phyloP scores from a whole-genome alignment of 2,797 vertebrate genomes.

The Halcyon badia region DNA sequence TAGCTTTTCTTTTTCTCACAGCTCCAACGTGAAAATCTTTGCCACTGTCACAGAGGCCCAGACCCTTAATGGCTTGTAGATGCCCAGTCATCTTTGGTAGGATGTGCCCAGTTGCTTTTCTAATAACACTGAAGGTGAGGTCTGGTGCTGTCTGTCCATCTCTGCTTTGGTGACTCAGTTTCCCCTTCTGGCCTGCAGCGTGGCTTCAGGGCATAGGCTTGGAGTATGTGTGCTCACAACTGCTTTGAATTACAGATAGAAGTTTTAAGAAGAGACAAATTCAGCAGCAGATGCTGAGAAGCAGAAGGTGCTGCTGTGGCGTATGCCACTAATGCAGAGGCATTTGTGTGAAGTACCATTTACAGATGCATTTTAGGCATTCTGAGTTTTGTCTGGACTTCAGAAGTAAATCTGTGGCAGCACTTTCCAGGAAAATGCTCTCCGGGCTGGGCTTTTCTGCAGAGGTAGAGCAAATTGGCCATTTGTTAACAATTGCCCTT shows the following conservation, averaged over 20 bases:
- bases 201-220: neutral
- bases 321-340: neutral
- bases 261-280: neutral
- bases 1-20: neutral
- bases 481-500: accelerated
- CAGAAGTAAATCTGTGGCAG: neutral
- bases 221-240: neutral
- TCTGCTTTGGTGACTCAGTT: neutral
- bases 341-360: neutral
- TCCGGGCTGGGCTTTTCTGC: neutral
- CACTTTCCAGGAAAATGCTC: neutral
- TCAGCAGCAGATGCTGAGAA: neutral
- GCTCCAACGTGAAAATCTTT: neutral
- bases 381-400: neutral
- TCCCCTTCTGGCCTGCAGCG: neutral
- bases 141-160: neutral
- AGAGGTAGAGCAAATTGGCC: neutral
- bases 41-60: accelerated
- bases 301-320: neutral
- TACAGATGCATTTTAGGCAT: neutral
- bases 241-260: neutral
- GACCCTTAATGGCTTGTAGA: accelerated
- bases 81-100: neutral
- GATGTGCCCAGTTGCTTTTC: accelerated
- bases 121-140: accelerated